These are phyloP conservation scores for Cotesia congregata DNA, from an alignment of 2,888 invertebrate species.

Conservation along the genomic window DNA sequence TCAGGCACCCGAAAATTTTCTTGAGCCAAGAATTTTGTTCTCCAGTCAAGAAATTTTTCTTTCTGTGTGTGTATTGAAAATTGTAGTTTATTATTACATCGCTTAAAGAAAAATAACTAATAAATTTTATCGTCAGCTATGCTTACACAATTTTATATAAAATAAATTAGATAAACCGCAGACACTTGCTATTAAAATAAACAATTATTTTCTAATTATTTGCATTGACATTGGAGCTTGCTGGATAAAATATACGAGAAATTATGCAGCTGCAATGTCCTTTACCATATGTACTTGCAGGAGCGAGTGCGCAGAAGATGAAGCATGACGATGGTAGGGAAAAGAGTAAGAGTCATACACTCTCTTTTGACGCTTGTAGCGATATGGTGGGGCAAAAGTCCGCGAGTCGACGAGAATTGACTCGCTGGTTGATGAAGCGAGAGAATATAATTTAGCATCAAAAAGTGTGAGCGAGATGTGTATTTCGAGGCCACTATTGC, in stretches of 20 bases:
- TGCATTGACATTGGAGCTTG: background rate
- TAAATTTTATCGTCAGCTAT: too few species aligned
- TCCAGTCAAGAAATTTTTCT: too few species aligned
- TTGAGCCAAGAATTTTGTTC: too few species aligned
- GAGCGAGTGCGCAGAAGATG: constrained; percentile 29
- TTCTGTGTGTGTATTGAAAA: too few species aligned
- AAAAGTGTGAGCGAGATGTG: constrained; percentile 40
- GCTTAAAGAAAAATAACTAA: too few species aligned
- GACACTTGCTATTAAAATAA: too few species aligned
- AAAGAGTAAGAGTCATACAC: constrained; percentile 18
- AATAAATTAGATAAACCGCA: too few species aligned
- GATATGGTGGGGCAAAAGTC: constrained; percentile 43
- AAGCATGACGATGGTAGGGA: constrained; percentile 24
- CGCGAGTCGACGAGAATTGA: constrained; percentile 42
- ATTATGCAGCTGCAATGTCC: background rate
- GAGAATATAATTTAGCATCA: constrained; percentile 42
- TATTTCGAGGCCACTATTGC: constrained; percentile 37
- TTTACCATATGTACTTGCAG: constrained; percentile 12
- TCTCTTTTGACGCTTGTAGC: constrained; percentile 17
- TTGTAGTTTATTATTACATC: too few species aligned
- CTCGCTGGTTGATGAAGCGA: constrained; percentile 34
- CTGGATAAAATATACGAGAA: background rate
- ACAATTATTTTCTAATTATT: too few species aligned
- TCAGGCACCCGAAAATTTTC: too few species aligned
- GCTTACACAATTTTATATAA: too few species aligned